These are phyloP conservation scores for Paedocypris micromegethes DNA, from an alignment of 2,797 vertebrate genomes.

Conservation along the genomic window DNA sequence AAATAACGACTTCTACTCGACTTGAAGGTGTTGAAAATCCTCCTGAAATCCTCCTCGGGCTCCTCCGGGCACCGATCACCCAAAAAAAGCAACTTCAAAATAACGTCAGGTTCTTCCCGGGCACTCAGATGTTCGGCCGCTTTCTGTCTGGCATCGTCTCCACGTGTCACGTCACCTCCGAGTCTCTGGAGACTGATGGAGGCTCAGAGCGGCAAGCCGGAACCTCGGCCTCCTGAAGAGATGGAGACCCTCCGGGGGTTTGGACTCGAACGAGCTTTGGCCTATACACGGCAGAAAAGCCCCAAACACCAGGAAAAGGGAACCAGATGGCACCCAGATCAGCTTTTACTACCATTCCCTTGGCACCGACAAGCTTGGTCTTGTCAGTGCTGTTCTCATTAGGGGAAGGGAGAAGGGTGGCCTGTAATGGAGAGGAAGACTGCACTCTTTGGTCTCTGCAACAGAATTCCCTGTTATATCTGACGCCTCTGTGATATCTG, in stretches of 20 bases:
- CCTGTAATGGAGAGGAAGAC: conserved; percentile 42
- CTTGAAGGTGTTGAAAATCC: conserved; percentile 48
- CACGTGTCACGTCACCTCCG: conserved; percentile 49
- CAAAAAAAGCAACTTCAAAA: conserved; percentile 2
- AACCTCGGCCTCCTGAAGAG: conserved; percentile 41
- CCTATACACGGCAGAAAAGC: conserved; percentile 48
- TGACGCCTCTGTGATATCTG: not conserved
- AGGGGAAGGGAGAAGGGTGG: conserved; percentile 44
- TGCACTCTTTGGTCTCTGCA: conserved; percentile 41
- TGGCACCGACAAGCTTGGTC: conserved; percentile 63
- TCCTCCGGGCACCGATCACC: conserved; percentile 28
- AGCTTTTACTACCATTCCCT: conserved; percentile 54
- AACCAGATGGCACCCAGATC: conserved; percentile 58
- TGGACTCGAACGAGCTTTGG: conserved; percentile 51
- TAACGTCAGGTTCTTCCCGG: not conserved
- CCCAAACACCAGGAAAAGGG: conserved; percentile 51
- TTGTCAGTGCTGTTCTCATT: conserved; percentile 55
- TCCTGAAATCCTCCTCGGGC: conserved; percentile 42
- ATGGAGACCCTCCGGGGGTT: conserved; percentile 48
- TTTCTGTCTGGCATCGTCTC: conserved; percentile 48
- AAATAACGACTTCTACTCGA: conserved; percentile 41
- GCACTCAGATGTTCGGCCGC: conserved; percentile 3
- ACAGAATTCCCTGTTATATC: conserved; percentile 20
- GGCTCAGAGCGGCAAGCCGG: conserved; percentile 11
- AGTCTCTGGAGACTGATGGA: conserved; percentile 46